Base-by-base conservation (phyloP, 2,113 vertebrate species). In the Lagenorhynchus albirostris region DNA sequence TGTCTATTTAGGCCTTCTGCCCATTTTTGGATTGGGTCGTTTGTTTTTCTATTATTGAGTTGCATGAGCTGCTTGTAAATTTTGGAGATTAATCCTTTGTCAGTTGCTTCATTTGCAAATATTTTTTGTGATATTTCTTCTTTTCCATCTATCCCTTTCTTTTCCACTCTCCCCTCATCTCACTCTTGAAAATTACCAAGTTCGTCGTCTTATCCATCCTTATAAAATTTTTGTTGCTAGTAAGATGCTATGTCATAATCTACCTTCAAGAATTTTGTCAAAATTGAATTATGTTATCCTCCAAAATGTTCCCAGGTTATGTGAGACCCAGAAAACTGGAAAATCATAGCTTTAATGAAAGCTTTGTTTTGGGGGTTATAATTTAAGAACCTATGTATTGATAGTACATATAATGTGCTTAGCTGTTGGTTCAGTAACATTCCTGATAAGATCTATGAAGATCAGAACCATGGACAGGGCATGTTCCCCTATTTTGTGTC, bases 191-290 rank as follows among this genome's bases (percentile, higher is more conserved):
- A 95, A 82, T 36, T 87, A n/a, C 4, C 17, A 80, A 71, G 5
- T 70, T 13, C 21, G 0, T 63, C n/a, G 1, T 53, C 7, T 90
- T 68, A 93, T 60, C 94, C 15, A 88, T 67, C 58, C 87, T 80
- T 74, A 18, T 53, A 77, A 88, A 92, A 70, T 17, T 80, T 93
- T 73, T 89, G n/a, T 14, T 89, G 41, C 62, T 36, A 73, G 5
- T 11, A 50, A 55, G 2, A 3, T 68, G 6, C 3, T 96, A 84
- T 90, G n/a, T 44, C 7, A 41, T 87, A 92, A 80, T 87, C 15
- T 58, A 20, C 58, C 38, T 86, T 91, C 60, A 86, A 92, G 20
- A 62, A 53, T 76, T 92, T 74, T 95, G 25, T 92, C 79, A 97
- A 89, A 84, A 62, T 77, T 74, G 47, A 79, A 83, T 92, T 47